phyloP scores from a whole-genome alignment of 1,140 invertebrate genomes.

The Magallana gigas region DNA sequence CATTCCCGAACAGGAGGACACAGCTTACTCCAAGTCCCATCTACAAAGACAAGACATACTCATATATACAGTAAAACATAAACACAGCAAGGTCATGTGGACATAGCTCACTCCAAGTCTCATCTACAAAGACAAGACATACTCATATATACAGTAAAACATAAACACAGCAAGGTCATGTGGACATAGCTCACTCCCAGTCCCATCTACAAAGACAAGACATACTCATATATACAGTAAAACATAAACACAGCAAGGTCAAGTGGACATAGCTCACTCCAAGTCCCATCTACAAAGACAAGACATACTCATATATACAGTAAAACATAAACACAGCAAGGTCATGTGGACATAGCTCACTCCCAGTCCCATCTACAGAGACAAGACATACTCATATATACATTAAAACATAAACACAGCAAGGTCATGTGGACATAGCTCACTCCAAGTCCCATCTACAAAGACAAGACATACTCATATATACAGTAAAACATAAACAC shows the following conservation, averaged over 20 bases:
- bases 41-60: constrained; percentile 71
- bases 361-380: constrained; percentile 79
- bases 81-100: constrained; percentile 79
- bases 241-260: constrained; percentile 74
- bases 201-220: constrained; percentile 77
- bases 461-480: constrained; percentile 52
- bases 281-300: constrained; percentile 79
- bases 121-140: constrained; percentile 73
- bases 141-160: neutral
- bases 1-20: constrained; percentile 83
- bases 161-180: constrained; percentile 79
- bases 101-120: constrained; percentile 80
- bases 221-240: constrained; percentile 10
- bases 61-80: neutral
- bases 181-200: constrained; percentile 79
- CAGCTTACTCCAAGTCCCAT: constrained; percentile 79
- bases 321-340: constrained; percentile 56
- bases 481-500: neutral
- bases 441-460: constrained; percentile 79
- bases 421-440: constrained; percentile 82
- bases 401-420: neutral
- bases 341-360: constrained; percentile 81
- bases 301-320: constrained; percentile 42
- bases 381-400: constrained; percentile 46
- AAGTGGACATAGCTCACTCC: constrained; percentile 80